Evolutionary conservation across 2,888 invertebrate species (phyloP).

Genomic region (Ormia ochracea): DNA sequence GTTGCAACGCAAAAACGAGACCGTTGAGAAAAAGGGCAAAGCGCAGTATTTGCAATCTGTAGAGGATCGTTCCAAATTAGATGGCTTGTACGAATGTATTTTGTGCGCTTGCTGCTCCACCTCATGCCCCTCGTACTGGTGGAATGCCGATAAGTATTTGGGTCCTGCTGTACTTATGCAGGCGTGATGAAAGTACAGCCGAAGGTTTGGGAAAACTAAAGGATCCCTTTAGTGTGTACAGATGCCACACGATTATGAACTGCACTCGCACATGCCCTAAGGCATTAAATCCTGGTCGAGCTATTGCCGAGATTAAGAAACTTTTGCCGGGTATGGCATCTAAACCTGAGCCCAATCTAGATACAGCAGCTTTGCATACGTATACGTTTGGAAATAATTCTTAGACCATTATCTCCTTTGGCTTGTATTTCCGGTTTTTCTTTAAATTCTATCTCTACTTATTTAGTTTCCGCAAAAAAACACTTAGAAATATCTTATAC

Average conservation of each 20-base stretch:
- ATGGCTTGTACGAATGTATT: conserved; percentile 97
- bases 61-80: conserved; percentile 92
- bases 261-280: conserved; percentile 97
- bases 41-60: conserved; percentile 90
- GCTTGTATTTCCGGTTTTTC: conserved; percentile 28
- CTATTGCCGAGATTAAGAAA: conserved; percentile 96
- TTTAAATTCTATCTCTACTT: conserved; percentile 51
- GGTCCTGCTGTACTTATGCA: conserved; percentile 99
- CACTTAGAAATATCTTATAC: conserved; percentile 4
- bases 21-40: conserved; percentile 80
- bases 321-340: conserved; percentile 87
- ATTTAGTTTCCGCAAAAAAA: conserved; percentile 41
- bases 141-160: conserved; percentile 97
- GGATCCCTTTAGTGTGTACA: conserved; percentile 93
- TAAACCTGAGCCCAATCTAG: conserved; percentile 85
- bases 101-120: conserved; percentile 98
- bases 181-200: conserved; percentile 88
- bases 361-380: conserved; percentile 81
- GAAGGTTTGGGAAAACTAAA: conserved; percentile 86
- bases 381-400: conserved; percentile 58
- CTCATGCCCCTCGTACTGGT: conserved; percentile 98
- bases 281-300: conserved; percentile 94
- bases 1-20: conserved; percentile 83
- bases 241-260: conserved; percentile 98
- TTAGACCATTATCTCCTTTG: not conserved